phyloP scores from a whole-genome alignment of 2,113 vertebrate species.

The Trinectes maculatus region DNA sequence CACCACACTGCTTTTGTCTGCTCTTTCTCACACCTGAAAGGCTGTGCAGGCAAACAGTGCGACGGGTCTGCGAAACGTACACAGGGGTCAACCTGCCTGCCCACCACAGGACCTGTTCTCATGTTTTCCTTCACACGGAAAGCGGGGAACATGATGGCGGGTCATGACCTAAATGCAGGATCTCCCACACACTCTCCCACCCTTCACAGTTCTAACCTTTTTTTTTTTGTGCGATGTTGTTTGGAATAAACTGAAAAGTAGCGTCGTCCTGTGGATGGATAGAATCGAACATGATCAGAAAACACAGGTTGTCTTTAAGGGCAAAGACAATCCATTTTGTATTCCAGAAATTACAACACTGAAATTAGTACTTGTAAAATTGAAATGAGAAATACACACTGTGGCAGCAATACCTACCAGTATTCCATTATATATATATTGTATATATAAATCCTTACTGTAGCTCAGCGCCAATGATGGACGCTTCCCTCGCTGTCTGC shows the following conservation, averaged over 20 bases:
- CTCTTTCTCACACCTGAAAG: constrained; percentile 39
- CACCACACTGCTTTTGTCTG: constrained; percentile 24
- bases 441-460: constrained; percentile 29
- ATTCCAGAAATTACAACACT: background rate
- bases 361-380: too few relatives aligned
- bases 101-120: constrained; percentile 55
- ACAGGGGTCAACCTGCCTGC: background rate
- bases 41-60: constrained; percentile 21
- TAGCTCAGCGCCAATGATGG: constrained; percentile 42
- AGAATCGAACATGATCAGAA: background rate
- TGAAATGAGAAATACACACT: too few relatives aligned
- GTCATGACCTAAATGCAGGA: too few relatives aligned
- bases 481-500: constrained; percentile 50
- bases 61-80: constrained; percentile 13
- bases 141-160: constrained; percentile 10
- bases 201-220: too few relatives aligned
- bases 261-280: background rate
- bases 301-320: background rate
- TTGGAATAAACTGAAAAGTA: background rate
- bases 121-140: constrained; percentile 60
- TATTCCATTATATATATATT: too few relatives aligned
- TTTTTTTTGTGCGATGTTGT: background rate
- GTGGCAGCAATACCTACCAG: too few relatives aligned
- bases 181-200: too few relatives aligned
- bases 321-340: background rate